A percentile compares a stretch with the other conserved stretches of the same genome.
phyloP scores from a whole-genome alignment of 92 coral and sea anemone species.

The Palythoa caribaeorum region DNA sequence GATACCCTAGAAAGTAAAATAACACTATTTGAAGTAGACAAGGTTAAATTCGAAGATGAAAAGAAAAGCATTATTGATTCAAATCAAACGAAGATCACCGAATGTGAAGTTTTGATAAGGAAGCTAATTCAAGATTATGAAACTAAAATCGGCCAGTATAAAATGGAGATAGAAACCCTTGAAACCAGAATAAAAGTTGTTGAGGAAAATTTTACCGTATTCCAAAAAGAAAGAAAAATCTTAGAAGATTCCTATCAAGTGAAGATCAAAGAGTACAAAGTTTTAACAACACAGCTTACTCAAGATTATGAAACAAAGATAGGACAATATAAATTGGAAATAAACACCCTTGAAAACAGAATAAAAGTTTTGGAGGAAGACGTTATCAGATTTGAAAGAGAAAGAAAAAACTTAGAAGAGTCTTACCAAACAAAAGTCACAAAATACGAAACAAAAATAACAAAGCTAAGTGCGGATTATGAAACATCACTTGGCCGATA shows the following conservation, averaged over 20 bases:
- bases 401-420: background rate
- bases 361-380: background rate
- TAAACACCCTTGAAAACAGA: too few relatives aligned
- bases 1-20: background rate
- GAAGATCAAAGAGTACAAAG: background rate
- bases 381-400: background rate
- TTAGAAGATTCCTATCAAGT: background rate
- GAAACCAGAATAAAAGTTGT: background rate
- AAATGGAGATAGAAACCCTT: background rate
- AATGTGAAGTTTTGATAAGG: background rate
- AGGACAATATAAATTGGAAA: background rate
- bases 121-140: background rate
- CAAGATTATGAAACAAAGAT: constrained; percentile 16
- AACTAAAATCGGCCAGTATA: too few relatives aligned
- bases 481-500: background rate
- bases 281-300: background rate
- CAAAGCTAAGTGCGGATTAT: background rate
- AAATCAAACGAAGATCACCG: background rate
- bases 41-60: background rate
- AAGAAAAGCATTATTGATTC: background rate
- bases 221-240: background rate
- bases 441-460: background rate
- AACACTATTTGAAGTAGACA: background rate
- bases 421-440: background rate
- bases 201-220: background rate